phyloP scores from a whole-genome alignment of 2,888 invertebrate species.

The Cheilosia pagana region DNA sequence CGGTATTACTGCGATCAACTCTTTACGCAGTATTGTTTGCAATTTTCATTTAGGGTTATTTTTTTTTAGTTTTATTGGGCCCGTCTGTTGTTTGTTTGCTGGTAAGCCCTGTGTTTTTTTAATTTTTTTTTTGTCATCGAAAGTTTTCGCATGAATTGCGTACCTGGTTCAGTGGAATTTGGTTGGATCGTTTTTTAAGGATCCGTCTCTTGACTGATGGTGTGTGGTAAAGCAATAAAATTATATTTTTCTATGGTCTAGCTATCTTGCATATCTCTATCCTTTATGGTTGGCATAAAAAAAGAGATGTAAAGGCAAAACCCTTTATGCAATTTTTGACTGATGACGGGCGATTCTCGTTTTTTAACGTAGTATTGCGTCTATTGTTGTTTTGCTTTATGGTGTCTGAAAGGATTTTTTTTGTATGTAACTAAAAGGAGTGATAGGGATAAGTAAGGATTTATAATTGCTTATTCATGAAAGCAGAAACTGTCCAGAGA shows the following conservation, averaged over 20 bases:
- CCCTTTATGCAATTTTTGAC: slow-evolving; percentile 58
- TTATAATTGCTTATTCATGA: background rate
- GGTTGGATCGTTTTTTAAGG: slow-evolving; percentile 1
- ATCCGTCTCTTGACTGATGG: background rate
- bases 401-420: slow-evolving; percentile 12
- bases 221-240: slow-evolving; percentile 42
- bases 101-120: slow-evolving; percentile 2
- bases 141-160: slow-evolving; percentile 58
- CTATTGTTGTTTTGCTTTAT: slow-evolving; percentile 6
- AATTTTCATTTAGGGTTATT: slow-evolving; percentile 9
- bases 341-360: background rate
- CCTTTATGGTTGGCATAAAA: background rate
- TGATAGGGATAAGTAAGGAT: slow-evolving; percentile 9
- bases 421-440: slow-evolving; percentile 4
- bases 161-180: slow-evolving; percentile 50
- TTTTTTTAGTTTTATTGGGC: background rate
- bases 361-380: background rate
- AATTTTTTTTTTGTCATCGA: slow-evolving; percentile 32
- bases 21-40: slow-evolving; percentile 33
- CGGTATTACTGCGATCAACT: slow-evolving; percentile 39
- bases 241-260: slow-evolving; percentile 19
- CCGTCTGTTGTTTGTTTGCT: slow-evolving; percentile 14
- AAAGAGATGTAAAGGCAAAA: background rate
- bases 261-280: background rate
- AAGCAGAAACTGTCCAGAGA: background rate